Evolutionary conservation across 2,113 vertebrate genomes (phyloP).

Genomic region (Bettongia penicillata): DNA sequence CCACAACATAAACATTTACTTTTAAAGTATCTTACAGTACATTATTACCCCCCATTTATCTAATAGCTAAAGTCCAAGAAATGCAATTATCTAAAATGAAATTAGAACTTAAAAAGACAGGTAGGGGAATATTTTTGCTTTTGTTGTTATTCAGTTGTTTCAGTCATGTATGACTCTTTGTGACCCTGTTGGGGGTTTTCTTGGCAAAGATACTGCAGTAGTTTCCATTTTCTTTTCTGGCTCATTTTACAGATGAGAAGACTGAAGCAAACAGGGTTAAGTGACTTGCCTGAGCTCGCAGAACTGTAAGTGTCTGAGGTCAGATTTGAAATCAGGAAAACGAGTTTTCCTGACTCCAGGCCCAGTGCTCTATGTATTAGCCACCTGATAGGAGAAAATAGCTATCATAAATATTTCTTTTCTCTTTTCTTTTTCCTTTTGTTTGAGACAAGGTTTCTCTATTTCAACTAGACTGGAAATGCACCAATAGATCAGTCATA

Average conservation of each 20-base stretch:
- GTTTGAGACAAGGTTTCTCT: too few species aligned
- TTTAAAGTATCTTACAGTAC: background rate
- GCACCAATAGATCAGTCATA: background rate
- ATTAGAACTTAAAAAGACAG: background rate
- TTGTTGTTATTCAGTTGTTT: background rate
- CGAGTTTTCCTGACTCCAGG: too few species aligned
- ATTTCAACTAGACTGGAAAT: background rate
- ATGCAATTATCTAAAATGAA: background rate
- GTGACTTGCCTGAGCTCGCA: too few species aligned
- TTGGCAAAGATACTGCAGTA: background rate
- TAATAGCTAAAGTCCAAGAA: background rate
- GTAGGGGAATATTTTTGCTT: background rate
- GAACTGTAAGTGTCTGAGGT: too few species aligned
- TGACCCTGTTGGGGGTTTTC: background rate
- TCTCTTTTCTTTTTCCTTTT: background rate
- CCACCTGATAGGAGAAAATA: background rate
- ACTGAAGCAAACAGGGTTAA: too few species aligned
- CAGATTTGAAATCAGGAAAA: too few species aligned
- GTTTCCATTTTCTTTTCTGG: too few species aligned
- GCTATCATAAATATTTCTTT: background rate
- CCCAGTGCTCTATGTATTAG: too few species aligned
- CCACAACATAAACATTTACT: background rate
- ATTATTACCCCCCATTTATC: background rate
- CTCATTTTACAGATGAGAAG: too few species aligned
- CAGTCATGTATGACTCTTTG: background rate